A percentile compares a stretch with the other conserved stretches of the same genome.
These are phyloP conservation scores for Athetis lepigone DNA, from an alignment of 2,888 invertebrate species.

Conservation along the genomic window DNA sequence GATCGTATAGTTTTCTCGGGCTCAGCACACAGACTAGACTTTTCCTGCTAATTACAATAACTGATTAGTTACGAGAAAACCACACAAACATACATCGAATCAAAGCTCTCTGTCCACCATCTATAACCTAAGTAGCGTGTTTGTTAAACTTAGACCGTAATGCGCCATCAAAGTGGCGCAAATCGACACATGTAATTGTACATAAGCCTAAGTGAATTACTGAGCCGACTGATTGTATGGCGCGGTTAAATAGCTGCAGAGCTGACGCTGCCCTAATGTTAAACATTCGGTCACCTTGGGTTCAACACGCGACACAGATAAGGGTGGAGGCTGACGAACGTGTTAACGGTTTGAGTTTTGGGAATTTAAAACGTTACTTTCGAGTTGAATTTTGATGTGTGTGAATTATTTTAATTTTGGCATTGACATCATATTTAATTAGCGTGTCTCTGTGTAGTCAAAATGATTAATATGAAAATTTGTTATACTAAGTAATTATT, in stretches of 20 bases:
- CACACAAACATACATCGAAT: constrained; percentile 36
- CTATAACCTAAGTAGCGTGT: constrained; percentile 59
- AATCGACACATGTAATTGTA: constrained; percentile 59
- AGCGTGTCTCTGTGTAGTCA: constrained; percentile 10
- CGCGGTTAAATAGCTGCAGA: constrained; percentile 45
- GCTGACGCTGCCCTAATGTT: constrained; percentile 26
- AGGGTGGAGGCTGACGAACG: constrained; percentile 5
- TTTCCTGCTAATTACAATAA: constrained; percentile 24
- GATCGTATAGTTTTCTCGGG: too few relatives aligned
- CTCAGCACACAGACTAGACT: background rate
- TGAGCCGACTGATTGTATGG: constrained; percentile 45
- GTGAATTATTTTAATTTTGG: constrained; percentile 17
- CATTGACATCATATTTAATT: constrained; percentile 10
- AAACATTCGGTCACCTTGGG: constrained; percentile 43
- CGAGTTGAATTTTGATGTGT: constrained; percentile 11
- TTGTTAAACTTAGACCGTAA: constrained; percentile 50
- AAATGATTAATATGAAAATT: background rate
- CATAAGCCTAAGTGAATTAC: constrained; percentile 60
- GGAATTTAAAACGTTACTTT: background rate
- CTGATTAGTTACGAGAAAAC: constrained; percentile 14
- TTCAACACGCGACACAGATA: constrained; percentile 19
- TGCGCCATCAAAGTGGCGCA: constrained; percentile 51
- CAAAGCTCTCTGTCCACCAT: constrained; percentile 22
- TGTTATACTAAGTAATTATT: too few relatives aligned
- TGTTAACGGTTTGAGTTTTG: constrained; percentile 13